Evolutionary conservation across 2,888 invertebrate genomes (phyloP).

Genomic region (Hypena proboscidalis): DNA sequence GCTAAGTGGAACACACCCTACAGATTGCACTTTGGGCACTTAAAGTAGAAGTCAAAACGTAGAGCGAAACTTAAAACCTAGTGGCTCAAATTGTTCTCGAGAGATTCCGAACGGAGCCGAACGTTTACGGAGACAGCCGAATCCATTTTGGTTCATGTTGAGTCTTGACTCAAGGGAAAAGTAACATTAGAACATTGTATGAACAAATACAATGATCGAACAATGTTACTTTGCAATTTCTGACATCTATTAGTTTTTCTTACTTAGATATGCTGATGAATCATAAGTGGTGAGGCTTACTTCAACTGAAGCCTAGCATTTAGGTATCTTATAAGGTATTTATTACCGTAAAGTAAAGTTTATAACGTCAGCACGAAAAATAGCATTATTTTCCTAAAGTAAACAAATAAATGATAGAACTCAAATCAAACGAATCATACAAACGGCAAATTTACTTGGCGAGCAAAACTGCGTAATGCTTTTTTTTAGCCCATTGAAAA

Average conservation of each 20-base stretch:
- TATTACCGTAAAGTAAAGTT: too few relatives aligned
- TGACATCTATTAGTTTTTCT: too few relatives aligned
- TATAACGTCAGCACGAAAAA: too few relatives aligned
- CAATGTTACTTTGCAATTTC: too few relatives aligned
- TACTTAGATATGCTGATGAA: too few relatives aligned
- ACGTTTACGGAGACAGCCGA: constrained; percentile 22
- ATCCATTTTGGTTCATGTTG: constrained; percentile 10
- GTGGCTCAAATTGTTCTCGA: constrained; percentile 57
- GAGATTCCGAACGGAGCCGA: constrained; percentile 44
- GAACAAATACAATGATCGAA: too few relatives aligned
- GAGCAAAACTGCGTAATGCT: constrained; percentile 46
- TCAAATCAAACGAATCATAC: constrained; percentile 5
- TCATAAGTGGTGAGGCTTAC: background rate
- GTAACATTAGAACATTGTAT: background rate
- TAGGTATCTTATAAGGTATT: too few relatives aligned
- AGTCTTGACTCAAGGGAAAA: constrained; percentile 4
- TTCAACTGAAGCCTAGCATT: too few relatives aligned
- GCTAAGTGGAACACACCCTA: constrained; percentile 40
- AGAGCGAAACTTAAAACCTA: constrained; percentile 62
- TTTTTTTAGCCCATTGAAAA: constrained; percentile 41
- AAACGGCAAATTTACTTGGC: constrained; percentile 43
- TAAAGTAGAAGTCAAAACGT: constrained; percentile 62
- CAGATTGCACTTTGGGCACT: constrained; percentile 65
- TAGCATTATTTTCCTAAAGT: too few relatives aligned
- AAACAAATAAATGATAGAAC: too few relatives aligned